Evolutionary conservation across 2,113 vertebrate genomes (phyloP).

Genomic region (Centrocercus urophasianus): DNA sequence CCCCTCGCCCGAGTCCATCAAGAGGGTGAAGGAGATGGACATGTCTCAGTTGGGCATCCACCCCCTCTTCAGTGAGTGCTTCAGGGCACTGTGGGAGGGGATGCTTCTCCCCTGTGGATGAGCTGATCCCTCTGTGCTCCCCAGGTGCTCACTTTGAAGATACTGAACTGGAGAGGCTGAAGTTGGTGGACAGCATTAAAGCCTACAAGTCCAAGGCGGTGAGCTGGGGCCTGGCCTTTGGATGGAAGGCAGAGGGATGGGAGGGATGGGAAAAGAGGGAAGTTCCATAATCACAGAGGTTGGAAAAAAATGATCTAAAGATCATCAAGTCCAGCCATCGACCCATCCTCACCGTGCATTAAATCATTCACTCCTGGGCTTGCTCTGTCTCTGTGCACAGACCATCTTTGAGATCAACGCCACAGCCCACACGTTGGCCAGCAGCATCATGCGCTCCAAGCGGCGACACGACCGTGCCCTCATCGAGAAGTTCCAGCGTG

Average conservation of each 20-base stretch:
- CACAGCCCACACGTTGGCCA: constrained; percentile 83
- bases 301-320: too few relatives aligned
- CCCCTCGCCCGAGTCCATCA: constrained; percentile 91
- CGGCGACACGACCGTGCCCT: constrained; percentile 80
- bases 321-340: too few relatives aligned
- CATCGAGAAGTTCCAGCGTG: constrained; percentile 83
- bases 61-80: constrained; percentile 87
- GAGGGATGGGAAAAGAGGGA: not conserved
- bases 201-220: constrained; percentile 89
- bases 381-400: constrained; percentile 3
- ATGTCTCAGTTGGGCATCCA: constrained; percentile 85
- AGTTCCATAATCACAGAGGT: too few relatives aligned
- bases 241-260: not conserved
- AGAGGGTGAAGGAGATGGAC: constrained; percentile 87
- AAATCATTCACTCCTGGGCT: accelerated
- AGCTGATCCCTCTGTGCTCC: not conserved
- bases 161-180: constrained; percentile 86
- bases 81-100: accelerated
- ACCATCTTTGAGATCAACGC: constrained; percentile 98
- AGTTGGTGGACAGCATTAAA: constrained; percentile 90
- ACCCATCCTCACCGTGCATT: too few relatives aligned
- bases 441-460: constrained; percentile 90
- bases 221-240: constrained; percentile 35
- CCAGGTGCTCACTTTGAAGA: constrained; percentile 85
- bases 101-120: accelerated